A percentile compares a stretch with the other conserved stretches of the same genome.
phyloP scores from a whole-genome alignment of 2,888 invertebrate species.

The Monochamus alternatus region DNA sequence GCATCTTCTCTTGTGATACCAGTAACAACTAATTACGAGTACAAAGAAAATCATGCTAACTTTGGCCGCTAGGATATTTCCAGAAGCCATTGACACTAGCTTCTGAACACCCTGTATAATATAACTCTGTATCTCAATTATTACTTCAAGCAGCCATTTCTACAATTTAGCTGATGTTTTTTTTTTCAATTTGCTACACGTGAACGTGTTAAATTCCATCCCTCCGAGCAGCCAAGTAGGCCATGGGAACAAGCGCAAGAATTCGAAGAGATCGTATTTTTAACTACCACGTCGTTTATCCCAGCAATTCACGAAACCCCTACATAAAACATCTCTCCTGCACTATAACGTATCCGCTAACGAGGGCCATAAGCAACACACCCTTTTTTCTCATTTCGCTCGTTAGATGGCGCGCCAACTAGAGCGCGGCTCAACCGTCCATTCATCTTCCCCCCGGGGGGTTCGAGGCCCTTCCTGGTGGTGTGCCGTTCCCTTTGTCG shows the following conservation, averaged over 20 bases:
- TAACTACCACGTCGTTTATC: background rate
- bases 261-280: background rate
- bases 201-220: no score
- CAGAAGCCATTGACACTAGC: no score
- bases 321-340: conserved; percentile 47
- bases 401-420: conserved; percentile 63
- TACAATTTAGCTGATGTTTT: no score
- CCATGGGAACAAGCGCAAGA: background rate
- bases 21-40: no score
- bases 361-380: conserved; percentile 51
- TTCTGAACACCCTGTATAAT: no score
- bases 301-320: conserved; percentile 2
- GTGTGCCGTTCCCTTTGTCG: conserved; percentile 28
- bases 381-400: conserved; percentile 55
- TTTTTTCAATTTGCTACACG: no score
- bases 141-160: no score
- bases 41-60: no score
- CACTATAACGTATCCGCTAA: conserved; percentile 47
- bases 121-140: no score
- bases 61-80: no score
- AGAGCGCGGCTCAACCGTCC: conserved; percentile 61
- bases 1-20: no score
- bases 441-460: conserved; percentile 60
- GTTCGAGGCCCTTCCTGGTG: conserved; percentile 50
- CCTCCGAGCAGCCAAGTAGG: background rate